These are phyloP conservation scores for Amphiprion percula DNA, from an alignment of 2,113 vertebrate species.

Conservation along the genomic window DNA sequence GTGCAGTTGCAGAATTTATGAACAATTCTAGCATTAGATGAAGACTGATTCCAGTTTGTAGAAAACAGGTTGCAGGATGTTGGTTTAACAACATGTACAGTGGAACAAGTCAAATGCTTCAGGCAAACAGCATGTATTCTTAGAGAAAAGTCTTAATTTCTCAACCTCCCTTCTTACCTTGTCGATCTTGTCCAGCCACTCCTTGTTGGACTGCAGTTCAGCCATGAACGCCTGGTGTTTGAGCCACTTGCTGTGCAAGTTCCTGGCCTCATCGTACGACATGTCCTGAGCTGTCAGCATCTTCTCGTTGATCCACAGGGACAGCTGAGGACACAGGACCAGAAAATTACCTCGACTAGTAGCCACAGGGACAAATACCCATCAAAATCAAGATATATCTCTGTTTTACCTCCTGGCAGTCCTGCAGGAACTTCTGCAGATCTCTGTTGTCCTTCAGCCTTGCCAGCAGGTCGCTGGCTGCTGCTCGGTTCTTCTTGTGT, in stretches of 20 bases:
- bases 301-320: conserved; percentile 98
- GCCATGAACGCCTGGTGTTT: conserved; percentile 98
- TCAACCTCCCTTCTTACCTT: conserved; percentile 83
- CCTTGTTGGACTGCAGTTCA: conserved; percentile 98
- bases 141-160: too few relatives aligned
- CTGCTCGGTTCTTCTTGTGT: conserved; percentile 95
- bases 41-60: too few relatives aligned
- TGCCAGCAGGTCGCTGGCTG: conserved; percentile 93
- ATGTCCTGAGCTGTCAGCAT: conserved; percentile 99
- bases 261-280: conserved; percentile 98
- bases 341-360: not conserved
- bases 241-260: conserved; percentile 97
- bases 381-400: too few relatives aligned
- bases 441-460: conserved; percentile 97
- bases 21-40: too few relatives aligned
- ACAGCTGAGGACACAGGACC: conserved; percentile 83
- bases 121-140: too few relatives aligned
- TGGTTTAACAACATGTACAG: too few relatives aligned
- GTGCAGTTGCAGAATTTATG: too few relatives aligned
- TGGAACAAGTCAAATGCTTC: too few relatives aligned
- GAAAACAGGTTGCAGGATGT: too few relatives aligned
- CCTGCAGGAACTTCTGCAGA: conserved; percentile 97
- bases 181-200: conserved; percentile 98
- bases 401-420: conserved; percentile 93
- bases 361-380: not conserved